Evolutionary conservation across 2,797 vertebrate species (phyloP).

Genomic region (Synaphobranchus kaupii): DNA sequence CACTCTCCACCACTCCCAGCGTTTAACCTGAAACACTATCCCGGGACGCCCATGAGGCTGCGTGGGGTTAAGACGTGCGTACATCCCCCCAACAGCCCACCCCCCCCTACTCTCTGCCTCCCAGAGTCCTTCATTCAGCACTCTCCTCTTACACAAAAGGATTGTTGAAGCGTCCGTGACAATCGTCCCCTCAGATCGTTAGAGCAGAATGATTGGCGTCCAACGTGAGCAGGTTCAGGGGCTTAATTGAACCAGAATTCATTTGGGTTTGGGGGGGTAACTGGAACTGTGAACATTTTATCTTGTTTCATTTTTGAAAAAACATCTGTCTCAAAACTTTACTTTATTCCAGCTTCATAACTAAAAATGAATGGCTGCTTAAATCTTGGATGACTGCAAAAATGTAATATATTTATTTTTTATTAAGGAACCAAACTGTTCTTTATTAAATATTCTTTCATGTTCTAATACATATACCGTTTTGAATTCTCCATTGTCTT

Average conservation of each 20-base stretch:
- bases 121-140: conserved; percentile 69
- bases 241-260: conserved; percentile 78
- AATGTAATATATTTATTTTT: neutral
- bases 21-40: conserved; percentile 74
- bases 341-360: neutral
- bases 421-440: neutral
- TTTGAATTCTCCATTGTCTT: neutral
- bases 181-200: conserved; percentile 77
- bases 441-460: neutral
- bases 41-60: conserved; percentile 7
- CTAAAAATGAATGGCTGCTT: neutral
- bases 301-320: neutral
- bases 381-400: neutral
- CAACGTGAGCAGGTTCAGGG: conserved; percentile 63
- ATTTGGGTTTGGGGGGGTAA: conserved; percentile 36
- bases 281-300: neutral
- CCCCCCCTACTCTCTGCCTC: conserved; percentile 67
- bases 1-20: conserved; percentile 75
- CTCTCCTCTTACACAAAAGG: conserved; percentile 75
- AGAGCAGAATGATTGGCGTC: conserved; percentile 76
- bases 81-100: conserved; percentile 55
- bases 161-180: conserved; percentile 76
- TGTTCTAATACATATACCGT: neutral
- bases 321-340: no score
- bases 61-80: conserved; percentile 55